Percentiles rank a stretch among this genome's conserved stretches.
Conservation (phyloP, 2,888 invertebrate species). For the Colostygia pectinataria region DNA sequence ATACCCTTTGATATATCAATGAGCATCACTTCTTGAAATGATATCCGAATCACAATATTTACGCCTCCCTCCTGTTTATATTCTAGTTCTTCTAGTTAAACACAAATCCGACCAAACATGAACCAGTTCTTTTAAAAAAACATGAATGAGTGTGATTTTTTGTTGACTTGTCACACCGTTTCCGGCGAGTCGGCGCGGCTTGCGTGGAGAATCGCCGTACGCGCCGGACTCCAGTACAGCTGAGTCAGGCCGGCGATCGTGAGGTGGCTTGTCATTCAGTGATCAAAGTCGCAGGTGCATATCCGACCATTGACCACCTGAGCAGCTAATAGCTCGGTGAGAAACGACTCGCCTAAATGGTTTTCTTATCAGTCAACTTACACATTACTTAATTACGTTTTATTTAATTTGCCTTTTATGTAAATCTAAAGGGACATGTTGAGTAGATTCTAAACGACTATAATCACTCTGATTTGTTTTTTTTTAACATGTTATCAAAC, state of each 20-base stretch:
- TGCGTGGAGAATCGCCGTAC: conserved; percentile 79
- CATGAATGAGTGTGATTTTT: conserved; percentile 79
- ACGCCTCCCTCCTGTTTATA: conserved; percentile 10
- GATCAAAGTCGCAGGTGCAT: conserved; percentile 20
- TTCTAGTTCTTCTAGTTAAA: conserved; percentile 22
- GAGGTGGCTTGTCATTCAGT: conserved; percentile 17
- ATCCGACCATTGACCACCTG: conserved; percentile 22
- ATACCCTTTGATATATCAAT: background rate
- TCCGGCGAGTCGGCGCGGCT: conserved; percentile 64
- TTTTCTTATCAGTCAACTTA: too few species aligned
- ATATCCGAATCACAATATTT: conserved; percentile 12
- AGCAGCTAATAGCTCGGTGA: background rate
- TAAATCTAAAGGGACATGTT: too few species aligned
- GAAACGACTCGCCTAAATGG: too few species aligned
- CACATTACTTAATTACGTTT: too few species aligned
- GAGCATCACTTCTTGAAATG: conserved; percentile 1
- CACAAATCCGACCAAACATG: conserved; percentile 31
- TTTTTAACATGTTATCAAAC: too few species aligned
- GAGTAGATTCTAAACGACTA: too few species aligned
- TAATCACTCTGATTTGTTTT: too few species aligned
- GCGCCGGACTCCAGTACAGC: conserved; percentile 58
- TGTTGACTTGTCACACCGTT: conserved; percentile 79
- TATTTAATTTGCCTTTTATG: too few species aligned
- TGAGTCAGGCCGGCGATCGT: conserved; percentile 32
- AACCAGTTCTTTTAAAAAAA: conserved; percentile 67